These are phyloP conservation scores for Gryllus bimaculatus DNA, from an alignment of 1,140 invertebrate species.

Conservation along the genomic window DNA sequence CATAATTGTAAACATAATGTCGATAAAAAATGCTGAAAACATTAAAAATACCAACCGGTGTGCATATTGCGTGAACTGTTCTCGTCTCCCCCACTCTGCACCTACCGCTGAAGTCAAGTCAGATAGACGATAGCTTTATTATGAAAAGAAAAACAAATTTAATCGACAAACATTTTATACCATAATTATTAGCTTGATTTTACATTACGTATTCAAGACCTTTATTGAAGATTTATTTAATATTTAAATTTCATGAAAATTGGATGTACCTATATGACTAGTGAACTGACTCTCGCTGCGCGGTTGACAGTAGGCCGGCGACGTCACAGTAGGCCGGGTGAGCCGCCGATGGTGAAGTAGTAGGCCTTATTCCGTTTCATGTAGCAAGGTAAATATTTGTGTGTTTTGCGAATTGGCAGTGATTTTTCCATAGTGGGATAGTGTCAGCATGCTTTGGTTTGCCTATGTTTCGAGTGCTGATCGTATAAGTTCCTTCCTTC, in stretches of 20 bases:
- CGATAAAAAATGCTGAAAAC: no score
- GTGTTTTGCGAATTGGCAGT: slow-evolving; percentile 12
- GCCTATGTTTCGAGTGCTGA: neutral
- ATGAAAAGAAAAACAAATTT: no score
- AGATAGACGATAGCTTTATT: no score
- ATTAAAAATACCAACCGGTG: no score
- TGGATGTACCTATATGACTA: neutral
- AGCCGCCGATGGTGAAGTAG: slow-evolving; percentile 41
- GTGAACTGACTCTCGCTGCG: neutral
- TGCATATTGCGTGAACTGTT: neutral
- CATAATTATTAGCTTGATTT: no score
- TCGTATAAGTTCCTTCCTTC: neutral
- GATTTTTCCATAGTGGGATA: neutral
- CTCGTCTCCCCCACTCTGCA: neutral
- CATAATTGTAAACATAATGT: no score
- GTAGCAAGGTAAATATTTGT: slow-evolving; percentile 42
- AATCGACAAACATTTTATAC: no score
- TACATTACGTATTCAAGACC: no score
- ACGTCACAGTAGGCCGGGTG: slow-evolving; percentile 45
- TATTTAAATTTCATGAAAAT: neutral
- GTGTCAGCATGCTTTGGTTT: neutral
- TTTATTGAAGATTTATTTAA: neutral
- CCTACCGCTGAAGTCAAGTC: neutral
- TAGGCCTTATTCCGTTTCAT: slow-evolving; percentile 41
- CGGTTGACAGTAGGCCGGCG: slow-evolving; percentile 39